Conservation (phyloP, 2,113 vertebrate genomes). For the Apodemus sylvaticus region DNA sequence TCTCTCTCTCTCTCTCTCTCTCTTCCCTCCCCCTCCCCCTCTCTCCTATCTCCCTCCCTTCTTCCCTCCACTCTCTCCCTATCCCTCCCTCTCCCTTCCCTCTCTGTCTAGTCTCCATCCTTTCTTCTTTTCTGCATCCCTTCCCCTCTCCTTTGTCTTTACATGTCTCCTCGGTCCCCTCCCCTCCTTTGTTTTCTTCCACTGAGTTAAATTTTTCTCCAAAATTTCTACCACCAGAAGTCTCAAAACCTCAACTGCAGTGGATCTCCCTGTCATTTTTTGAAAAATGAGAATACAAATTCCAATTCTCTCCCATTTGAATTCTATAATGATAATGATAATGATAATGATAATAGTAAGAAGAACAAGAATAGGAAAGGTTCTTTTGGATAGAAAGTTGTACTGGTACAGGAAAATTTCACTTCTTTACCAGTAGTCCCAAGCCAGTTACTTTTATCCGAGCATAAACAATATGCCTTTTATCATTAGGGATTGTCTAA, state of each 20-base stretch:
- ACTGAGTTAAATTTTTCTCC: background rate
- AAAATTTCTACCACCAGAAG: background rate
- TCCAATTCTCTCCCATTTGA: background rate
- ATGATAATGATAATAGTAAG: background rate
- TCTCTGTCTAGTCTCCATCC: too few species aligned
- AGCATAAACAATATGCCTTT: background rate
- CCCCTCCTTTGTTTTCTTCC: background rate
- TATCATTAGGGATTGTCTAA: background rate
- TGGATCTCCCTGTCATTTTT: background rate
- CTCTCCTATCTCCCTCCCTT: background rate
- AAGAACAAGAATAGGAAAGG: background rate
- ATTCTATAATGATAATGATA: background rate
- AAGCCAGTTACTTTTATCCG: background rate
- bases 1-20: background rate
- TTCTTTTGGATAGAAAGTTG: background rate
- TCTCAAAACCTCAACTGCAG: background rate
- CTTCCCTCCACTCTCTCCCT: too few species aligned
- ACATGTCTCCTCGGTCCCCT: background rate
- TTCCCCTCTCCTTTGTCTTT: background rate
- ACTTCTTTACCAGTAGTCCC: background rate
- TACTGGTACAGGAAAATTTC: background rate
- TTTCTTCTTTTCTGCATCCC: too few species aligned
- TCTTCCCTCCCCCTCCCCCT: background rate
- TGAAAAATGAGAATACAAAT: background rate
- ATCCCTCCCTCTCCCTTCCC: too few species aligned